phyloP scores from a whole-genome alignment of 2,888 invertebrate genomes.

The Eristalis pertinax region DNA sequence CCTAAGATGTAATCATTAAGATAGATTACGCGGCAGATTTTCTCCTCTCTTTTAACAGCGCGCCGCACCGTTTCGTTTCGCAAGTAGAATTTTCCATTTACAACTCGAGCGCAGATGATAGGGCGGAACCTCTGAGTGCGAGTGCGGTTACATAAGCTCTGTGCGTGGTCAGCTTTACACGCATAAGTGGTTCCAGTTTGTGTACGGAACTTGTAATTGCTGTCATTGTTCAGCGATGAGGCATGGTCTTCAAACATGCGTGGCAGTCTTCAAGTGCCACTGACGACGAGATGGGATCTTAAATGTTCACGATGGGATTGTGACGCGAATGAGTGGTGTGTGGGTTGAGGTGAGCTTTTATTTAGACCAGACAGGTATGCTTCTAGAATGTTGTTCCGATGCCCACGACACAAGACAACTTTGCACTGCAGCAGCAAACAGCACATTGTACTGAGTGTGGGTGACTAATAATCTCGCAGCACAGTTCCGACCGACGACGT shows the following conservation, averaged over 20 bases:
- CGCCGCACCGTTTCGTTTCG: slow-evolving; percentile 8
- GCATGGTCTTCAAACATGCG: slow-evolving; percentile 47
- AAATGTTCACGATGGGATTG: neutral
- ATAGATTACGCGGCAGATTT: slow-evolving; percentile 67
- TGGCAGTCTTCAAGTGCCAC: slow-evolving; percentile 24
- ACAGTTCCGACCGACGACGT: too few relatives aligned
- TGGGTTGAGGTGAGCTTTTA: neutral
- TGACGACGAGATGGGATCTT: neutral
- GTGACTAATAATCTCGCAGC: too few relatives aligned
- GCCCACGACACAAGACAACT: too few relatives aligned
- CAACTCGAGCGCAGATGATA: neutral
- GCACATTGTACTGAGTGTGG: too few relatives aligned
- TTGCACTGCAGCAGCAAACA: too few relatives aligned
- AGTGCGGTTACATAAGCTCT: slow-evolving; percentile 50
- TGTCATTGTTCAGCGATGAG: slow-evolving; percentile 46
- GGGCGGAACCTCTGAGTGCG: slow-evolving; percentile 35
- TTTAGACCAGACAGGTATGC: neutral
- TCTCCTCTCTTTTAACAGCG: neutral
- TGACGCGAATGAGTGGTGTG: neutral
- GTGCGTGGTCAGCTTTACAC: slow-evolving; percentile 32
- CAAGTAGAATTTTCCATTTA: slow-evolving; percentile 1
- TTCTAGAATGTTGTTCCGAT: too few relatives aligned
- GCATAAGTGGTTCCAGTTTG: slow-evolving; percentile 36
- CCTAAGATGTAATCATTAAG: slow-evolving; percentile 62
- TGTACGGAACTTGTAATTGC: slow-evolving; percentile 20